A percentile compares a stretch with the other conserved stretches of the same genome.
Conservation (phyloP, 1,140 invertebrate species). For the Cherax quadricarinatus region DNA sequence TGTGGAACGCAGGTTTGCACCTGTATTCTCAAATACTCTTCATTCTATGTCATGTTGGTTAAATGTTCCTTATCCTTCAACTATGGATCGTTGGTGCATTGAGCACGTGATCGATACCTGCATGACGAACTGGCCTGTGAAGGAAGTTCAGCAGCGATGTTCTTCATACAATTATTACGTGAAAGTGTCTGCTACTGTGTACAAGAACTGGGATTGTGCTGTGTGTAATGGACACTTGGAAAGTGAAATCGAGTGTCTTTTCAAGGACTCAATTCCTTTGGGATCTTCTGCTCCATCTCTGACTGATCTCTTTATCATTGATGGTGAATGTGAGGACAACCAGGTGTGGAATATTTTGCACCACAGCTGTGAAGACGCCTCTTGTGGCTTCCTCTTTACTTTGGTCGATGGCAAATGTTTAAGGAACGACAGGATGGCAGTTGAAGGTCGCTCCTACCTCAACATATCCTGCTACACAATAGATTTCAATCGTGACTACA, state of each 20-base stretch:
- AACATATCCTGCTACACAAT: conserved; percentile 55
- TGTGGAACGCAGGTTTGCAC: neutral
- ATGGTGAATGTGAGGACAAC: conserved; percentile 55
- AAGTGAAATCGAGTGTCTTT: conserved; percentile 43
- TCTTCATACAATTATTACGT: conserved; percentile 52
- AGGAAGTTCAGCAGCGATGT: conserved; percentile 20
- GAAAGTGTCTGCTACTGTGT: neutral
- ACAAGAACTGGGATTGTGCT: conserved; percentile 71
- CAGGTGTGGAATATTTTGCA: conserved; percentile 63
- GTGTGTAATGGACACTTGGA: conserved; percentile 50
- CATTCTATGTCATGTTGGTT: conserved; percentile 5
- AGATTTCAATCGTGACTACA: conserved; percentile 44
- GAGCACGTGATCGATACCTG: conserved; percentile 31
- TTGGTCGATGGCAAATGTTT: conserved; percentile 47
- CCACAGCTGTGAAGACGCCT: conserved; percentile 39
- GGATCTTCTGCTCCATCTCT: conserved; percentile 9
- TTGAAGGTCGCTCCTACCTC: conserved; percentile 30
- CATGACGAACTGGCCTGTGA: neutral
- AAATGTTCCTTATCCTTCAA: neutral
- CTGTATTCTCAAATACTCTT: neutral
- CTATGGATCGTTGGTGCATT: conserved; percentile 21
- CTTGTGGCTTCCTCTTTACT: conserved; percentile 38
- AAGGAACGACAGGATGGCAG: conserved; percentile 27
- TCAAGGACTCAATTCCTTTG: too few species aligned
- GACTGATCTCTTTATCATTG: conserved; percentile 36